These are phyloP conservation scores for Morphnarchus princeps DNA, from an alignment of 2,113 vertebrate genomes.

Conservation along the genomic window DNA sequence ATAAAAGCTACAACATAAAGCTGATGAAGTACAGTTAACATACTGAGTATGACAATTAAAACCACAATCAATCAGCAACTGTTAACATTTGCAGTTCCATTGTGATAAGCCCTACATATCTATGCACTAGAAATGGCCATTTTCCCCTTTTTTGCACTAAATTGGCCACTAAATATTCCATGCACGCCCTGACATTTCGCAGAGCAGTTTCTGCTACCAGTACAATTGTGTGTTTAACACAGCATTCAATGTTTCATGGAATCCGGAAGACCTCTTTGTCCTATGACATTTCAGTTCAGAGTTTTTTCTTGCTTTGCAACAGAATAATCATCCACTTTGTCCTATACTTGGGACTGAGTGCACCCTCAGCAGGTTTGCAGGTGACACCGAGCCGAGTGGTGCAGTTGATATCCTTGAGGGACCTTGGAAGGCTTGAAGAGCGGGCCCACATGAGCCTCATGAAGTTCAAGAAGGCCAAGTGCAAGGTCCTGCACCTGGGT, in stretches of 20 bases:
- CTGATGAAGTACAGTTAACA: not conserved
- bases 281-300: not conserved
- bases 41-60: not conserved
- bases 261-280: not conserved
- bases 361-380: not conserved
- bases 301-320: not conserved
- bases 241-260: not conserved
- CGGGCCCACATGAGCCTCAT: not conserved
- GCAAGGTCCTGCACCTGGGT: rapidly evolving
- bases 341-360: rapidly evolving
- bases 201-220: not conserved
- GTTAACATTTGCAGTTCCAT: not conserved
- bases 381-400: not conserved
- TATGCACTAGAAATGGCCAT: not conserved
- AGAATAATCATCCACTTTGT: not conserved
- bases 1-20: conserved; percentile 5
- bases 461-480: not conserved
- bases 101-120: not conserved
- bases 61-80: not conserved
- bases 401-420: not conserved
- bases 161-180: not conserved
- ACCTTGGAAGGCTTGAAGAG: not conserved
- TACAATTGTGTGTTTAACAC: not conserved
- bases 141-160: not conserved
- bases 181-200: not conserved